Conservation (phyloP, 2,113 vertebrate species). For the Podiceps cristatus region DNA sequence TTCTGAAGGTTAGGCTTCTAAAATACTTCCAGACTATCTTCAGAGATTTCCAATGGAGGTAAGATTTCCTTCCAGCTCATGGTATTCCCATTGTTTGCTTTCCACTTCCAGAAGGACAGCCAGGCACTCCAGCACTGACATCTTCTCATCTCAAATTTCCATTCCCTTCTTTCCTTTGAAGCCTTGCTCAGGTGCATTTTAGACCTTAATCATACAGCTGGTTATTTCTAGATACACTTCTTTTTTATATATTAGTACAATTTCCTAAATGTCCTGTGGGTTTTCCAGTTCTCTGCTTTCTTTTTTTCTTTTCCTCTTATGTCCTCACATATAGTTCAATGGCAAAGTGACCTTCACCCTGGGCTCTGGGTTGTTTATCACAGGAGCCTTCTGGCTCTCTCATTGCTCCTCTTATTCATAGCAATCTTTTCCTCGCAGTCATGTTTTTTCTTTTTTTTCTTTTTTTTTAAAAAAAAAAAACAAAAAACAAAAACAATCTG, state of each 20-base stretch:
- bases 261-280: not conserved
- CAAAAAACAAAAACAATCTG: too few relatives aligned
- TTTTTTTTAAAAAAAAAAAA: too few relatives aligned
- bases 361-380: not conserved
- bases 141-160: not conserved
- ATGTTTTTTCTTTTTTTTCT: fast-evolving
- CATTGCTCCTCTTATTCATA: not conserved
- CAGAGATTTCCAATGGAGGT: not conserved
- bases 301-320: not conserved
- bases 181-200: not conserved
- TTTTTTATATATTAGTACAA: not conserved
- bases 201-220: not conserved
- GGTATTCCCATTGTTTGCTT: not conserved
- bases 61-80: not conserved
- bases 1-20: not conserved
- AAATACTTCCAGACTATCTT: not conserved
- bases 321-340: not conserved
- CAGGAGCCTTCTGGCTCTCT: not conserved
- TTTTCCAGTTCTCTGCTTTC: not conserved
- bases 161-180: not conserved
- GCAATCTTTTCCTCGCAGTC: not conserved
- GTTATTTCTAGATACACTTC: not conserved
- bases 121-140: too few relatives aligned
- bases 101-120: not conserved
- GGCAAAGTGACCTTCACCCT: not conserved